Evolutionary conservation across 2,888 invertebrate species (phyloP), one percentile per base, ranked within the genome.

Genomic region (Tetragonisca angustula): DNA sequence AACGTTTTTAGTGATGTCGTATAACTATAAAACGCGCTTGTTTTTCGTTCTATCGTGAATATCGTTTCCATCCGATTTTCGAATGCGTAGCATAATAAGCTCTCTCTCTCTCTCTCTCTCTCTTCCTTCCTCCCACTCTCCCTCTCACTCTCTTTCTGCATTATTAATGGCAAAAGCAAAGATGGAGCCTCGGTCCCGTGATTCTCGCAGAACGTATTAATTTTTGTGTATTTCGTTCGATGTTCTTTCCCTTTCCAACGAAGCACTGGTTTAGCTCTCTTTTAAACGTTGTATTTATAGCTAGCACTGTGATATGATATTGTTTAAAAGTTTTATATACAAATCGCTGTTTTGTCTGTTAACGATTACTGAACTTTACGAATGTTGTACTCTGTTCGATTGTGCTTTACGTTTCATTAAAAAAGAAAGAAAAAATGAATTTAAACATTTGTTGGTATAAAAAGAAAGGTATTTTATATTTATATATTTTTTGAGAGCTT

Each of bases 291-390:
- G 70, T 88, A 89, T 88, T 88, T 88, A 87, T 88, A 83, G 85
- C 81, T 87, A 78, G 78, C 82, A 69, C 91, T 91, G 91, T 91
- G 91, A 91, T 91, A 90, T 85, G 78, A 88, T 87, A 89, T 91
- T 88, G 87, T 89, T 89, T 81, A 79, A 88, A 84, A 84, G 70
- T 71, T 82, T 72, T 82, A 80, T 85, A 83, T 75, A 84, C 77
- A 81, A 76, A 87, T 69, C 43, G 52, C 79, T 70, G 62, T 85
- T 85, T 89, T 83, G 76, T 87, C 89, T 87, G 89, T 89, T 88
- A 84, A 86, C 43, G 78, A 81, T 81, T 89, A 71, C 83, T 80
- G 78, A 79, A 79, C 81, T 89, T 89, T 85, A 89, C 86, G 79
- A 81, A 87, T 78, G 89, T 88, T 88, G 65, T 87, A 79, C 82